phyloP scores from a whole-genome alignment of 2,113 vertebrate species.

The Gallinago undulata region DNA sequence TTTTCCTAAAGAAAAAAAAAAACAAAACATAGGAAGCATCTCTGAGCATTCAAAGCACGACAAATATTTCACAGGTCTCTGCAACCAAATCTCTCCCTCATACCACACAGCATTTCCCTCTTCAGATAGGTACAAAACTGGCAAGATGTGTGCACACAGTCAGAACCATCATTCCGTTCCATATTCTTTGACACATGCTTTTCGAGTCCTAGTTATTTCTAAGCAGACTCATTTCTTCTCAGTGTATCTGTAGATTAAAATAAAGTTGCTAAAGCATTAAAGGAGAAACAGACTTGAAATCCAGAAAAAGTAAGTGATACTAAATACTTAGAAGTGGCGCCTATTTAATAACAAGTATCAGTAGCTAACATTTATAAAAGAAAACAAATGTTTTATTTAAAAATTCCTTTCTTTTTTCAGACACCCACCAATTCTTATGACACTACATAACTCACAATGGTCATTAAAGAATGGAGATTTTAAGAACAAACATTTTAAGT shows the following conservation, averaged over 20 bases:
- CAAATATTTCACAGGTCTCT: not conserved
- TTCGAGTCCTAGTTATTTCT: not conserved
- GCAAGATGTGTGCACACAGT: rapidly evolving
- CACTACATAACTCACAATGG: not conserved
- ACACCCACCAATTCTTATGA: not conserved
- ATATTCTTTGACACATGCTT: not conserved
- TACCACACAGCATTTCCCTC: not conserved
- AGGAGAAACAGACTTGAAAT: not conserved
- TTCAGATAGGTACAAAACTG: not conserved
- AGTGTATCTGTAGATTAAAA: not conserved
- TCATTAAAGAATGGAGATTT: not conserved
- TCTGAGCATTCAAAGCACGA: not conserved
- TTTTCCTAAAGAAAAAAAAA: not conserved
- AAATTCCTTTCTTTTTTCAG: not conserved
- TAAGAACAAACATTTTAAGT: not conserved
- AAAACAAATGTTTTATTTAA: not conserved
- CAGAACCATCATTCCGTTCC: not conserved
- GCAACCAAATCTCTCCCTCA: not conserved
- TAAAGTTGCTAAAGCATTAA: not conserved
- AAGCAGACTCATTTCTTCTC: not conserved
- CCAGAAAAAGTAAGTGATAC: not conserved
- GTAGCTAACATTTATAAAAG: not conserved
- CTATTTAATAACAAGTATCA: not conserved
- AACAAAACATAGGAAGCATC: not conserved
- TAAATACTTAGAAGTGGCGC: not conserved